Evolutionary conservation across 2,797 vertebrate species (phyloP), one percentile per base, ranked within the genome.

Genomic region (Rallus crepitans): DNA sequence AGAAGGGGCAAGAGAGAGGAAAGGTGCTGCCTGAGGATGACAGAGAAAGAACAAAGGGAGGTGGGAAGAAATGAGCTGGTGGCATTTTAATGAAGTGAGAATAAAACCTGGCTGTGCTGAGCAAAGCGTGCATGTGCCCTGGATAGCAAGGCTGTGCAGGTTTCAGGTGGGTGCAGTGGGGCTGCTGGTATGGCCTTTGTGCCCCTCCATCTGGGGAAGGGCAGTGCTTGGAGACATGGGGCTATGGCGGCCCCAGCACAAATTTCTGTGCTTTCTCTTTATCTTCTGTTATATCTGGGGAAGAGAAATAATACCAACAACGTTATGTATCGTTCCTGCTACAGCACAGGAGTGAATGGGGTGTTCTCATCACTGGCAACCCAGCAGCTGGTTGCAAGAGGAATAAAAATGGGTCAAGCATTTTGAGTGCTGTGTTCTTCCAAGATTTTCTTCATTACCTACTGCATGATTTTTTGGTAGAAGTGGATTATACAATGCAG

Each of bases 171-270:
- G 20, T 63, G 23, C 21, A 14, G 16, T 30, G 24, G 20, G 16
- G 35, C 61, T 78, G 39, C 39, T 0, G 1, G 3, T 28, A 53
- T 2, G 5, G 35, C 37, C 15, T 52, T 63, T 0, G 2, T 68
- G 50, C 7, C 24, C 7, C 11, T 57, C 18, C 5, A 5, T 1
- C 5, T 45, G 19, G 15, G 24, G 9, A 53, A 50, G 25, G 31
- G 48, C 66, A 33, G 11, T 47, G 48, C 48, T 45, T 1, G 5
- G 23, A 27, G 17, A 42, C 5, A 2, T 1, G 1, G 48, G 70
- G 40, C 25, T 80, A 21, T 48, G 47, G 0, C 69, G 18, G 18
- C 42, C 9, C 11, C 39, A 37, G 35, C 1, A 1, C 11, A 40
- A 48, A 14, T 76, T 82, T 31, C 31, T 37, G 23, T 66, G 52